Evolutionary conservation across 2,888 invertebrate genomes (phyloP), one percentile per base, ranked within the genome.

Genomic region (Ametastegia equiseti): DNA sequence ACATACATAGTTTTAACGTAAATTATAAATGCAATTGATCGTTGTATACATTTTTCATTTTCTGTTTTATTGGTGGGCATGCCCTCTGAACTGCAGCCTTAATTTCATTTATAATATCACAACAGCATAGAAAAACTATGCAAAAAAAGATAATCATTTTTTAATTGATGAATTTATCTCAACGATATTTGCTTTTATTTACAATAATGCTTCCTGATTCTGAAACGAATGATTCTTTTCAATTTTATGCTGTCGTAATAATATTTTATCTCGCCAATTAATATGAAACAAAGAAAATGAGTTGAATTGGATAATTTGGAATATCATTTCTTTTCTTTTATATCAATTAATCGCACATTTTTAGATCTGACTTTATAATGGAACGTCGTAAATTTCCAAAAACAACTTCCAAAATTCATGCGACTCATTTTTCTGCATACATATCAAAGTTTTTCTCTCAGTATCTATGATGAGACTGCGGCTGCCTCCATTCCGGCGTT

Each of bases 401-500:
- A 65, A 47, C 27, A n/a, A 69, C n/a, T 78, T 42, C 80, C 33
- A 47, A 42, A 54, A 57, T 19, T 15, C 27, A 13, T 71, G 30
- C 42, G 15, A 54, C 33, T 50, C 13, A 33, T 75, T 54, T 30
- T 54, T 75, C 75, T 36, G 9, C 50, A 36, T 69, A 27, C 15
- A n/a, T 65, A 15, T 88, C 93, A 93, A 86, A 93, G 93, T 79
- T 92, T 92, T 84, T 93, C 93, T 86, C 54, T 91, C 87, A 91
- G 92, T 92, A 92, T 93, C 91, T 91, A 92, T 92, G 92, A 88
- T 89, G 92, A 83, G 87, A 91, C 87, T 87, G 92, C 86, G 94
- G 93, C 82, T 94, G 93, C 85, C 93, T 93, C 92, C 93, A 94
- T 85, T 94, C 94, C n/a, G 93, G 92, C 81, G 93, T 92, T 80